These are phyloP conservation scores for Vulpes lagopus DNA, from an alignment of 2,113 vertebrate species.

Conservation along the genomic window DNA sequence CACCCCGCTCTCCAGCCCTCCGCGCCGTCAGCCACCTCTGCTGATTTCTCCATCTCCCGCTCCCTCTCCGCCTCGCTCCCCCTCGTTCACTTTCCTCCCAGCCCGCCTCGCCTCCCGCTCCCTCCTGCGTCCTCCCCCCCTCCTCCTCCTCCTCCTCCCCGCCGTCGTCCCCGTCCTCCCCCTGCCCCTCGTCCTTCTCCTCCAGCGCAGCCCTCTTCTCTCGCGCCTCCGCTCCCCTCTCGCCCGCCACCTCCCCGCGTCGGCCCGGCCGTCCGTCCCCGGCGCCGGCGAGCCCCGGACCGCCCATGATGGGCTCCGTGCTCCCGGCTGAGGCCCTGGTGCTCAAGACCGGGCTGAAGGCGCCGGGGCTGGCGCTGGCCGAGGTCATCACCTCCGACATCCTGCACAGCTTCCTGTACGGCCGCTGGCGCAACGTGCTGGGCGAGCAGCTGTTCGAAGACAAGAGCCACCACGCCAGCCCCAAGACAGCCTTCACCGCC, in stretches of 20 bases:
- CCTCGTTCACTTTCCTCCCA: neutral
- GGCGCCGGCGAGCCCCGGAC: conserved; percentile 68
- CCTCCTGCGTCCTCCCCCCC: neutral
- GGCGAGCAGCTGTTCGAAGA: conserved; percentile 96
- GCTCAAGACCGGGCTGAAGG: conserved; percentile 94
- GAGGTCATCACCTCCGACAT: conserved; percentile 98
- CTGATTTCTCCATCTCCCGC: neutral
- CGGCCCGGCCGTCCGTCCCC: neutral
- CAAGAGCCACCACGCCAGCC: conserved; percentile 88
- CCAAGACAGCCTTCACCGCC: conserved; percentile 97
- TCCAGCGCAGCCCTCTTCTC: neutral
- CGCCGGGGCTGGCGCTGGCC: conserved; percentile 92
- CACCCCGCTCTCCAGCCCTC: neutral
- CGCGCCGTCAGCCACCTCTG: conserved; percentile 2
- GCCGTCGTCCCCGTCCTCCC: neutral
- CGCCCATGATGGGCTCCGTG: conserved; percentile 95
- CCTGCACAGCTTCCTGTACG: conserved; percentile 98
- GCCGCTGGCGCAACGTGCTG: conserved; percentile 97
- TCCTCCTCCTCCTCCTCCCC: neutral
- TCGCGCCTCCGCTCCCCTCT: conserved; percentile 40
- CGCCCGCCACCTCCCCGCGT: neutral
- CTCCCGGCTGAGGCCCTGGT: conserved; percentile 94
- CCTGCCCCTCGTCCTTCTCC: conserved; percentile 4
- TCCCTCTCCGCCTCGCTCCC: neutral
- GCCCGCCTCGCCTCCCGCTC: neutral